phyloP scores from a whole-genome alignment of 2,797 vertebrate species.

The Eurystomus glaucurus region DNA sequence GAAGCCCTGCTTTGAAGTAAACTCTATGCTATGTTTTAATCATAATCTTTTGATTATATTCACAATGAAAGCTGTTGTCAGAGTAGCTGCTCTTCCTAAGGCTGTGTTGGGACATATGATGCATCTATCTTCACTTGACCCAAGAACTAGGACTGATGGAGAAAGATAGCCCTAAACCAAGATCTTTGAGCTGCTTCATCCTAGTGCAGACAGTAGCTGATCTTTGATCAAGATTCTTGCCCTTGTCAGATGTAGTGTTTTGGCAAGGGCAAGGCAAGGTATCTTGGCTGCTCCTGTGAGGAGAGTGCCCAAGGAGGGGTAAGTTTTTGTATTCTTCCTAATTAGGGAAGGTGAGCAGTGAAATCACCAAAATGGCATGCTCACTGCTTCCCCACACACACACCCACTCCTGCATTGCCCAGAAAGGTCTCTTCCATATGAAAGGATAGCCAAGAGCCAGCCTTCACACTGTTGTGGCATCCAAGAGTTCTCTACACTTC shows the following conservation, averaged over 20 bases:
- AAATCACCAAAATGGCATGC: background rate
- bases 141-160: background rate
- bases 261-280: background rate
- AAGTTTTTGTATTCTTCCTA: background rate
- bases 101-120: background rate
- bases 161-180: background rate
- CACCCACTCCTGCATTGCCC: background rate
- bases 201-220: background rate
- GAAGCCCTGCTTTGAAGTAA: constrained; percentile 56
- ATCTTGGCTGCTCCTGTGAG: background rate
- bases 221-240: background rate
- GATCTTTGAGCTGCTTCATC: background rate
- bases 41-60: constrained; percentile 35
- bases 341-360: background rate
- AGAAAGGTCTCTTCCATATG: background rate
- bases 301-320: fast-evolving
- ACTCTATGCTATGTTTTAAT: constrained; percentile 18
- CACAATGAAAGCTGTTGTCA: background rate
- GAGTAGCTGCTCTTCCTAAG: background rate
- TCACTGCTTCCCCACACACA: background rate
- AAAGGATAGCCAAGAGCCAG: background rate
- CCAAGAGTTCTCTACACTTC: background rate
- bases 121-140: background rate
- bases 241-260: background rate
- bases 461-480: background rate